Evolutionary conservation across 2,888 invertebrate species (phyloP), one percentile per base, ranked within the genome.

Genomic region (Phyllotreta cruciferae): DNA sequence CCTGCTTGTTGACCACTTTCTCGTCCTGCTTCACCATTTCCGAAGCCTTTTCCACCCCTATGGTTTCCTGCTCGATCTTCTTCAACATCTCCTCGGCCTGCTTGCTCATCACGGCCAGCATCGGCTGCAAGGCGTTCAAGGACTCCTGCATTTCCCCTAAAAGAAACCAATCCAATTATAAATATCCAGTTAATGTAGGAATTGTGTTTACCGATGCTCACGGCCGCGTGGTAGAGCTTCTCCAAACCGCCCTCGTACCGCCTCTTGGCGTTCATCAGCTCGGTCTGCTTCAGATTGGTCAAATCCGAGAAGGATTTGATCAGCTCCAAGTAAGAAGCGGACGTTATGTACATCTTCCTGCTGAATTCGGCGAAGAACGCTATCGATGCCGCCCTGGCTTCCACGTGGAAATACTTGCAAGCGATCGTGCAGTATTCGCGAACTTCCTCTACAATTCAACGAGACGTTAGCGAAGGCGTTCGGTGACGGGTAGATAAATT

Each of bases 341-440:
- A 93, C 0, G 94, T 94, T 38, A 94, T 88, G 75, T 94, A 94
- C 6, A 90, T 92, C 78, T 87, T 89, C 65, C 92, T 84, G 3
- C 88, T 88, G 37, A 87, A 86, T 58, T 87, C 85, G 44, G 82
- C 76, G 77, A 84, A 90, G 78, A 91, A 94, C 36, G 86, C 83
- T 0, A 76, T 75, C 0, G 90, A 88, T 1, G 87, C 81, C 45
- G 81, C 80, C 71, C 89, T 87, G 0, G 92, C 90, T 60, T 92
- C 89, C 1, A 89, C 86, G 77, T 97, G 96, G 80, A 96, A 96
- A 78, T 92, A 89, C 82, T 95, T 93, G 76, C 94, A 96, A 24
- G 91, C 91, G 58, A 87, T 82, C 0, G 93, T 89, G 24, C 24
- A 24, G 24, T 24, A 24, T 24, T 24, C 24, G 79, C 90, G 90